phyloP scores from a whole-genome alignment of 2,888 invertebrate genomes.

The Temnothorax unifasciatus region DNA sequence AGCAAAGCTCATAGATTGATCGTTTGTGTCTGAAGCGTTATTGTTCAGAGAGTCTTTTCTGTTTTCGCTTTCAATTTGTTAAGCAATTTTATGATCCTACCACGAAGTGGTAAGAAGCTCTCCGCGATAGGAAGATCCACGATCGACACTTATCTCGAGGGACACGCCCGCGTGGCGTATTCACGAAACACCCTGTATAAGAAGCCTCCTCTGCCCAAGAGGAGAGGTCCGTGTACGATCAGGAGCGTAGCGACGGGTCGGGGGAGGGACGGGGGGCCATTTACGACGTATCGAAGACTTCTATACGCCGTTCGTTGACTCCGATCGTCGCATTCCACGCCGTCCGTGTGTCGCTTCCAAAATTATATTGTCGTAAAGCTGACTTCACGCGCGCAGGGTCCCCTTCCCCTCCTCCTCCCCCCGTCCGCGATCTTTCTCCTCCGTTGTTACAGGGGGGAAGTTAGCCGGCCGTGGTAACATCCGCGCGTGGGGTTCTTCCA shows the following conservation, averaged over 20 bases:
- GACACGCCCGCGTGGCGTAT: background rate
- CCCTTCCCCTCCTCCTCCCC: slow-evolving; percentile 12
- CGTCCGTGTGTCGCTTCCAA: slow-evolving; percentile 74
- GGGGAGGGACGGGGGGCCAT: slow-evolving; percentile 62
- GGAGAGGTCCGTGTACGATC: slow-evolving; percentile 59
- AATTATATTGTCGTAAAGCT: slow-evolving; percentile 76
- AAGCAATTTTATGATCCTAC: background rate
- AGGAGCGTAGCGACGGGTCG: background rate
- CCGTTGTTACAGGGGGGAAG: slow-evolving; percentile 45
- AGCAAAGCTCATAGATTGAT: background rate
- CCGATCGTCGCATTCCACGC: slow-evolving; percentile 75
- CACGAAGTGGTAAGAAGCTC: background rate
- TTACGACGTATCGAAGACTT: slow-evolving; percentile 78
- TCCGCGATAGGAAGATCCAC: background rate
- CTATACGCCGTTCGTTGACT: slow-evolving; percentile 78
- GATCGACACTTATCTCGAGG: background rate
- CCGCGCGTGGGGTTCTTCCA: slow-evolving; percentile 16
- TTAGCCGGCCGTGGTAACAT: slow-evolving; percentile 34
- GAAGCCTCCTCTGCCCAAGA: background rate
- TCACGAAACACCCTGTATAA: slow-evolving; percentile 42
- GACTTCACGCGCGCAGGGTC: slow-evolving; percentile 58
- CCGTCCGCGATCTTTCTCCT: slow-evolving; percentile 37
- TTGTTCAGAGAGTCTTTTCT: background rate
- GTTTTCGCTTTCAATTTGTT: background rate
- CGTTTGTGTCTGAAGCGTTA: background rate